Evolutionary conservation across 2,113 vertebrate genomes (phyloP).

Genomic region (Hyperopisus bebe): DNA sequence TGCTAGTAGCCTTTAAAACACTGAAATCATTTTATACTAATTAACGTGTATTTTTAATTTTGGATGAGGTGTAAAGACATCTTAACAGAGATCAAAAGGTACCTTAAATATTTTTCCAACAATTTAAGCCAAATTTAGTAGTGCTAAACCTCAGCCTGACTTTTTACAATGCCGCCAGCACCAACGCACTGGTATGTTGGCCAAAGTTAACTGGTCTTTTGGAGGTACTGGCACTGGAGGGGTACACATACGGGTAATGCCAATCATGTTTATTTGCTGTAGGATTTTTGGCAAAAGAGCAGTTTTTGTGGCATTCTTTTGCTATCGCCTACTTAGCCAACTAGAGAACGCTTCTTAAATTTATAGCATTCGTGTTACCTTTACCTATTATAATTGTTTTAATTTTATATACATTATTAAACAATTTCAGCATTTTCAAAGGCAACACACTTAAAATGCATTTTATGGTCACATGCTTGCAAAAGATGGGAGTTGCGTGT

Average conservation of each 20-base stretch:
- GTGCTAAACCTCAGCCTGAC: not conserved
- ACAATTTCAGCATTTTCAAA: conserved; percentile 34
- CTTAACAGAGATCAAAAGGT: not conserved
- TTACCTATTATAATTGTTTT: not conserved
- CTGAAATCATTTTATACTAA: conserved; percentile 21
- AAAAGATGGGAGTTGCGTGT: conserved; percentile 11
- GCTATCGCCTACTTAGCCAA: not conserved
- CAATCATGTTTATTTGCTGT: not conserved
- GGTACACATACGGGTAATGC: not conserved
- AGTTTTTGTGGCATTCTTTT: not conserved
- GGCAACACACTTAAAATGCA: conserved; percentile 28
- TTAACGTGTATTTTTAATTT: not conserved
- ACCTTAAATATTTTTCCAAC: not conserved
- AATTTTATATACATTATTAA: not conserved
- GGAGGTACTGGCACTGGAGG: not conserved
- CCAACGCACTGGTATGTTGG: not conserved
- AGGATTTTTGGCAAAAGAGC: not conserved
- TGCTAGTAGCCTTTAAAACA: conserved; percentile 31
- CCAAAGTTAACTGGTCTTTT: not conserved
- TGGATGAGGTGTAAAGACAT: not conserved
- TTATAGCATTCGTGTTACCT: not conserved
- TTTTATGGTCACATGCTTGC: conserved; percentile 21
- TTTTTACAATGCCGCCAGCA: not conserved
- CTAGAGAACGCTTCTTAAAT: not conserved
- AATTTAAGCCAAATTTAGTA: not conserved